phyloP scores from a whole-genome alignment of 2,797 vertebrate genomes.

The Etheostoma perlongum region DNA sequence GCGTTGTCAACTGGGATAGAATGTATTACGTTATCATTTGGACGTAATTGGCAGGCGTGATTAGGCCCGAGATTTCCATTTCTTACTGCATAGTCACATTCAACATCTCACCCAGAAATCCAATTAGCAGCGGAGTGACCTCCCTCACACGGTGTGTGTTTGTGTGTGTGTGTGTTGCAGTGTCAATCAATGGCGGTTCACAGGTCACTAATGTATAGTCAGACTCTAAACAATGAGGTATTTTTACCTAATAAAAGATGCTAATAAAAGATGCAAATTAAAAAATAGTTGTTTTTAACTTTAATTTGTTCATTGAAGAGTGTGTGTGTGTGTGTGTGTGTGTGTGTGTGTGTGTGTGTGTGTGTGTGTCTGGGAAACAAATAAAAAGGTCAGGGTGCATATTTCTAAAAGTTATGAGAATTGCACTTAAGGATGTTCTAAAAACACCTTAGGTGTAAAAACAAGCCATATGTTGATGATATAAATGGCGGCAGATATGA shows the following conservation, averaged over 20 bases:
- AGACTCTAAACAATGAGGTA: no score
- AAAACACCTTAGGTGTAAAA: background rate
- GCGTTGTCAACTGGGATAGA: slow-evolving; percentile 54
- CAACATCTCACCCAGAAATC: slow-evolving; percentile 57
- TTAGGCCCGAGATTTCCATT: slow-evolving; percentile 53
- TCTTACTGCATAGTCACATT: slow-evolving; percentile 48
- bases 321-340: background rate
- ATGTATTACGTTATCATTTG: slow-evolving; percentile 60
- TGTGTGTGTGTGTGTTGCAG: background rate
- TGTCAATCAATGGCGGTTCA: slow-evolving; percentile 51
- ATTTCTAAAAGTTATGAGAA: background rate
- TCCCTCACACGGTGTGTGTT: background rate
- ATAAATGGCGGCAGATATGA: background rate
- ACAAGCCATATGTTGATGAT: background rate
- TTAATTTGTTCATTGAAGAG: background rate
- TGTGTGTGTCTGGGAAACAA: background rate
- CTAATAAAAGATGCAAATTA: slow-evolving; percentile 26
- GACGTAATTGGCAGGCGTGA: slow-evolving; percentile 67
- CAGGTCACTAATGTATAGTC: slow-evolving; percentile 32
- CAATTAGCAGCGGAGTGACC: slow-evolving; percentile 68
- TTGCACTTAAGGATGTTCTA: background rate
- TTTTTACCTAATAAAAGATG: background rate
- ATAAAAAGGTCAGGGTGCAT: background rate
- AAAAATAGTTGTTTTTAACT: slow-evolving; percentile 2
- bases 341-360: background rate